Conservation (phyloP, 2,797 vertebrate genomes). For the Myotis daubentonii region DNA sequence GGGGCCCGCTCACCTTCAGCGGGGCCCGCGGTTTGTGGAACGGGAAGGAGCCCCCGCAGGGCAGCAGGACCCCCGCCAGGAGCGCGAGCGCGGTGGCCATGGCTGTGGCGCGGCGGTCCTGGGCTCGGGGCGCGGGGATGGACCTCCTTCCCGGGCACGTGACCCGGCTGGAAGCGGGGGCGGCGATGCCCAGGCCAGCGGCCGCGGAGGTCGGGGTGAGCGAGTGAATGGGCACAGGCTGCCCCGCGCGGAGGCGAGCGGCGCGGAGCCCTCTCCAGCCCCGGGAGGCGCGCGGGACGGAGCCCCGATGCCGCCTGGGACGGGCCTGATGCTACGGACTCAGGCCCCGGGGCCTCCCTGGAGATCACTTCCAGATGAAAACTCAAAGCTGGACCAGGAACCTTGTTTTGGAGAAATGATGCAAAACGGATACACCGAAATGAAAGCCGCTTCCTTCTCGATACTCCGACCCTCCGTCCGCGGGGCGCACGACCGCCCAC, state of each 20-base stretch:
- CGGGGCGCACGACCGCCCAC: no score
- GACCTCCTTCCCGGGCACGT: background rate
- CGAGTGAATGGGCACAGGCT: background rate
- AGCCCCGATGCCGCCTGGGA: no score
- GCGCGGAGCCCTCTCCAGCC: background rate
- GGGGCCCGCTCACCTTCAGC: conserved; percentile 17
- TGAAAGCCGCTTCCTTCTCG: background rate
- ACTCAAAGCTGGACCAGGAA: background rate
- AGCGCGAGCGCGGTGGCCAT: background rate
- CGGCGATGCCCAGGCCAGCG: no score
- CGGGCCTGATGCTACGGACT: no score
- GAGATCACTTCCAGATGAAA: no score
- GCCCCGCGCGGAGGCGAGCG: background rate
- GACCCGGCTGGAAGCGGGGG: background rate
- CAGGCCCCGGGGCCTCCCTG: no score
- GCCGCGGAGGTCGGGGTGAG: no score
- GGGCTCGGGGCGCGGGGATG: accelerated
- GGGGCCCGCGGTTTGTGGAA: accelerated
- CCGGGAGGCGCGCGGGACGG: accelerated
- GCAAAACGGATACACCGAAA: background rate
- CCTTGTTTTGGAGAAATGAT: background rate
- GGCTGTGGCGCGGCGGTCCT: accelerated
- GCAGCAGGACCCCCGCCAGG: background rate
- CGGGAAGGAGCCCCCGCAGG: accelerated
- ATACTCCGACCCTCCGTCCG: background rate